Evolutionary conservation across 2,113 vertebrate species (phyloP), one percentile per base, ranked within the genome.

Genomic region (Bagarius yarrelli): DNA sequence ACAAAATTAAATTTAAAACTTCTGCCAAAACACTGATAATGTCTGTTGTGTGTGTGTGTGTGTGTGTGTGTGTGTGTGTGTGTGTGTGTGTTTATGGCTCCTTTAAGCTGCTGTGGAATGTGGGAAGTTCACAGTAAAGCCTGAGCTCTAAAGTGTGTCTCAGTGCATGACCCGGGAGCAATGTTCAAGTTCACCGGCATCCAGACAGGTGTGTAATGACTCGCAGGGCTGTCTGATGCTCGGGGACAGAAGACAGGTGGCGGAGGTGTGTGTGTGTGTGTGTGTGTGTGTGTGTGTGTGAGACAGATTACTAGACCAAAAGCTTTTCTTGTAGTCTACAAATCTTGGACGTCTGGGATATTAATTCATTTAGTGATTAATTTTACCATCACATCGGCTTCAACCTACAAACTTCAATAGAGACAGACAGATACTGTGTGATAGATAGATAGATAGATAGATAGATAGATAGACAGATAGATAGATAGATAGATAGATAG

Each of bases 171-270:
- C 81, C 80, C 80, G 79, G 78, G 80, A 84, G 81, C 75, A 83
- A 59, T 82, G 85, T 86, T 80, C 80, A 84, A 86, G 83, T 82
- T 86, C 85, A 86, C 61, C 55, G 32, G 77, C 78, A 69, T 84
- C 80, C 83, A 84, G 83, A 83, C 85, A 84, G 85, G 83, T 80
- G 71, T 84, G 85, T 84, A 83, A 82, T 83, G 83, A 78, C 83
- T 78, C 67, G 83, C 80, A 84, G 79, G 60, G 75, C 71, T 69
- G 76, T 81, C 85, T 82, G 67, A 40, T 34, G 72, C 50, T 66
- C 9, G 3, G 47, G 69, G 69, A 36, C 18, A 44, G 53, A 61
- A 66, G 73, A 77, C 60, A 36, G 18, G 21, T 53, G 21, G 3
- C 47, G 47, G 30, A 25, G 61, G 55, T 3, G 40, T 73, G 27